These are phyloP conservation scores for Neotragus moschatus DNA, from an alignment of 2,113 vertebrate genomes.

Conservation along the genomic window DNA sequence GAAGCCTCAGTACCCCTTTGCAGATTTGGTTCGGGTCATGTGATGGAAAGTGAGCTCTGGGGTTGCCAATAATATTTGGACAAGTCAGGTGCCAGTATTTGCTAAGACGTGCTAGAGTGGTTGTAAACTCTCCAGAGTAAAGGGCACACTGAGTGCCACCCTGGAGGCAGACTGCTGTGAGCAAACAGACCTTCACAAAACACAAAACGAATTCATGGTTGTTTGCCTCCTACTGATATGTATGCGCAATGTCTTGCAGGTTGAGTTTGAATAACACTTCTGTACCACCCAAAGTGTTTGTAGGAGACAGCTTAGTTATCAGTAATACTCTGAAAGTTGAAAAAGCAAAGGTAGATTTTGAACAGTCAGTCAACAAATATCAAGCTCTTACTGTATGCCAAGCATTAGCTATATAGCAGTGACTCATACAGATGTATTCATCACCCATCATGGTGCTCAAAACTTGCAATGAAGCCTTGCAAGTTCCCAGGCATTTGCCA, in stretches of 20 bases:
- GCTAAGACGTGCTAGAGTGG: conserved; percentile 13
- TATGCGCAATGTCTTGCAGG: neutral
- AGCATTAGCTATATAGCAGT: neutral
- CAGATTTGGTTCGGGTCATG: neutral
- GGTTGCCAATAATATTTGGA: conserved; percentile 19
- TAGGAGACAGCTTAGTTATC: neutral
- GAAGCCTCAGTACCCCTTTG: neutral
- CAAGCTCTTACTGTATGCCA: neutral
- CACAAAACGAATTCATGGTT: neutral
- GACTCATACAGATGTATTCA: neutral
- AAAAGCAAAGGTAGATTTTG: neutral
- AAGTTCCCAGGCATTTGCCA: neutral
- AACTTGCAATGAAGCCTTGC: neutral
- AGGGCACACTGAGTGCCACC: neutral
- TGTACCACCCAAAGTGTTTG: neutral
- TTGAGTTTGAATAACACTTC: neutral
- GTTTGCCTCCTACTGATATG: neutral
- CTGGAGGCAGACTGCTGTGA: neutral
- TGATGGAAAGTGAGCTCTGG: conserved; percentile 24
- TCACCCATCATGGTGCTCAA: neutral
- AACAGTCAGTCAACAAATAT: neutral
- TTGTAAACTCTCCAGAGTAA: conserved; percentile 18
- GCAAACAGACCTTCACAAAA: neutral
- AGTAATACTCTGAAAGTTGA: neutral
- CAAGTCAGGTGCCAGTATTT: conserved; percentile 39